Base-by-base conservation (phyloP, 2,113 vertebrate genomes). In the Hydrochoerus hydrochaeris region DNA sequence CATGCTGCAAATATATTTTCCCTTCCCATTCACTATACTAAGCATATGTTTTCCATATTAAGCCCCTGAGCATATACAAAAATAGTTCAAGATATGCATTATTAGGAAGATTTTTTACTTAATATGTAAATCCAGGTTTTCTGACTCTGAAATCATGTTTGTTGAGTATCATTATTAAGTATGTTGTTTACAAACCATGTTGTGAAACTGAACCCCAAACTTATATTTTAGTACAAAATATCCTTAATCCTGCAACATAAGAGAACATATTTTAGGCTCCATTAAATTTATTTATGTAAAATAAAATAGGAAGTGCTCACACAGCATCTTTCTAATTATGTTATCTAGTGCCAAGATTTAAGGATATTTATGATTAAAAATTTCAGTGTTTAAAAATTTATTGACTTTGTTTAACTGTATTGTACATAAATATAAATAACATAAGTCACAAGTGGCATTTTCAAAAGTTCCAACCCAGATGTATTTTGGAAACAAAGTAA, bases 251-350 rank as follows among this genome's bases (percentile, higher is more conserved):
- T 89, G 44, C 86, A 95, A 46, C 17, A 87, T 57, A 77, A 85
- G 1, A 41, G 5, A 44, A 63, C 13, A 7, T 52, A 81, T n/a
- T 16, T 35, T 3, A 62, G 73, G 0, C n/a, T 57, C 82, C 16
- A 82, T 89, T 62, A 89, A 83, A 44, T 95, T 26, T 73, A 88
- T 62, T 88, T 88, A 49, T 83, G 58, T 85, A 54, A 58, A 78
- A 71, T 87, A 75, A 85, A 82, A 44, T 17, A 95, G 41, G 2
- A 93, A 81, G 0, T 35, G 14, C 12, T 71, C 49, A 91, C 69
- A 62, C 57, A 84, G n/a, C 94, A 20, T 91, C 28, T 95, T 14
- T 28, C 26, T 78, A n/a, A 86, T 86, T 85, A 10, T 80, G 5
- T 92, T 77, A 65, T 22, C 32, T 87, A 32, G 63, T 8, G 32